A percentile compares a stretch with the other conserved stretches of the same genome.
Conservation (phyloP, 1,140 invertebrate species). For the Hycleus cichorii region DNA sequence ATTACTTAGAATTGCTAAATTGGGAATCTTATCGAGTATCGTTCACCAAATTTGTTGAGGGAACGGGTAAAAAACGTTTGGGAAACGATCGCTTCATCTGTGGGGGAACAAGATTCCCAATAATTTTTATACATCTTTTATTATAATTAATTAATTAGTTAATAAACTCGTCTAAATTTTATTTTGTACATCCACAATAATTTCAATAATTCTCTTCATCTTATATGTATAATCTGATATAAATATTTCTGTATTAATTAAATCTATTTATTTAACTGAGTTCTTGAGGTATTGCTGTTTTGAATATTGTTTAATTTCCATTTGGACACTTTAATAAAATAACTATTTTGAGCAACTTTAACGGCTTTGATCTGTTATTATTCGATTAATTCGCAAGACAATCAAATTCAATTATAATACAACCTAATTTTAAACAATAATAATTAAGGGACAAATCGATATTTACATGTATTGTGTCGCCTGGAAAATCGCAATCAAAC, state of each 20-base stretch:
- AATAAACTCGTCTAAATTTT: slow-evolving; percentile 23
- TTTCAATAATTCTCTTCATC: neutral
- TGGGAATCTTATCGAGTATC: slow-evolving; percentile 1
- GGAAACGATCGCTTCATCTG: too few species aligned
- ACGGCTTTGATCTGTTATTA: slow-evolving; percentile 5
- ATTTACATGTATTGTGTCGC: slow-evolving; percentile 4
- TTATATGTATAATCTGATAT: slow-evolving; percentile 29
- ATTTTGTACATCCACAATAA: slow-evolving; percentile 32
- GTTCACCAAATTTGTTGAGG: neutral
- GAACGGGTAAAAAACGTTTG: too few species aligned
- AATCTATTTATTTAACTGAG: slow-evolving; percentile 33
- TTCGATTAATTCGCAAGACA: neutral
- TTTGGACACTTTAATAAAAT: slow-evolving; percentile 12
- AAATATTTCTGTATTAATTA: slow-evolving; percentile 25
- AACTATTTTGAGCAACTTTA: slow-evolving; percentile 13
- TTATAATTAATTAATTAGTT: neutral
- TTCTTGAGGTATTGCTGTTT: slow-evolving; percentile 39
- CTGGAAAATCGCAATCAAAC: neutral
- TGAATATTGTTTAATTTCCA: slow-evolving; percentile 29
- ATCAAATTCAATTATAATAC: neutral
- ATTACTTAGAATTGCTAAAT: slow-evolving; percentile 27
- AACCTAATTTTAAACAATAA: neutral
- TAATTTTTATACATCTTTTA: slow-evolving; percentile 16
- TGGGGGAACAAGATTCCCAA: too few species aligned
- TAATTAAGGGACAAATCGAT: neutral